Evolutionary conservation across 2,888 invertebrate genomes (phyloP), one percentile per base, ranked within the genome.

Genomic region (Congeria kusceri): DNA sequence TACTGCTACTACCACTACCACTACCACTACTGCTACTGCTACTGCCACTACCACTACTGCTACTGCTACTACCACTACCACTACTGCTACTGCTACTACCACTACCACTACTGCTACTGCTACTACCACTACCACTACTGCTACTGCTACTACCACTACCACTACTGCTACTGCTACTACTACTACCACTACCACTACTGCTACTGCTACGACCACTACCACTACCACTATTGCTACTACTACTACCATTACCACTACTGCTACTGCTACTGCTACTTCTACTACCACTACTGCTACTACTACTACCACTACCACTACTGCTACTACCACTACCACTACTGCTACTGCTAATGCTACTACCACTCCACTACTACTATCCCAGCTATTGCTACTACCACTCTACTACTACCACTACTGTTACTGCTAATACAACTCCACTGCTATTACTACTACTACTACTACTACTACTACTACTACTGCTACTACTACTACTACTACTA

Each of bases 401-500:
- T n/a, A n/a, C n/a, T n/a, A n/a, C n/a, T n/a, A n/a, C 46, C 46
- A 46, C 46, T 46, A 46, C 46, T 46, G 15, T 15, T 63, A 59
- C 68, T 62, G 32, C 23, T 29, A 62, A 28, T 59, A 59, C 32
- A 59, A 63, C 68, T 29, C 53, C 9, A 15, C 46, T 46, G 15
- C 46, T 46, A 46, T 15, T n/a, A 53, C 53, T 23, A 23, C 27
- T 53, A 53, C 49, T 73, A 67, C 66, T 59, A 59, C 66, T 59
- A 59, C 73, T 59, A 67, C 73, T 75, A 69, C 69, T 75, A 69
- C 75, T 75, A 69, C 63, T 75, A 62, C 69, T 75, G 53, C 75
- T 75, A 62, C 69, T 75, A 62, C 75, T 75, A 62, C 69, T 75
- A 62, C 69, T 69, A 69, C 75, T 75, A 69, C 75, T 69, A 62